Conservation (phyloP, 2,888 invertebrate species). For the Archips crataeganus region DNA sequence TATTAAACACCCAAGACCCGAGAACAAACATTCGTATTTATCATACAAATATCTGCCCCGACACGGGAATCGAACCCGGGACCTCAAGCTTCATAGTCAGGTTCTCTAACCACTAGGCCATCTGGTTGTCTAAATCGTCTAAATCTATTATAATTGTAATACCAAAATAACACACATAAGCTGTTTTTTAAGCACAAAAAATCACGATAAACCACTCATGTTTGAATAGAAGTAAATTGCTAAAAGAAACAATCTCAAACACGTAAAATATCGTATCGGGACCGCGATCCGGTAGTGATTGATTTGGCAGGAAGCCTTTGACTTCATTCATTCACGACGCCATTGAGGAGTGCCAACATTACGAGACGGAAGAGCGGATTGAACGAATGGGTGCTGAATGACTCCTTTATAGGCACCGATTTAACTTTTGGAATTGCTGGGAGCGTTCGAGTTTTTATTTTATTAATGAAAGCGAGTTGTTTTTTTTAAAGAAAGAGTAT, state of each 20-base stretch:
- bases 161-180: too few species aligned
- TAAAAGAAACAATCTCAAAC: conserved; percentile 18
- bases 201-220: background rate
- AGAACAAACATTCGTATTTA: too few species aligned
- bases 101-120: too few species aligned
- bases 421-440: conserved; percentile 2
- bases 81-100: too few species aligned
- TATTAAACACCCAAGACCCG: too few species aligned
- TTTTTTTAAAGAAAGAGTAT: too few species aligned
- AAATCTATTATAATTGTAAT: too few species aligned
- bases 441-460: background rate
- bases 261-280: conserved; percentile 18
- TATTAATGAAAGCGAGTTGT: background rate
- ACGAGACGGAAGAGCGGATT: conserved; percentile 30
- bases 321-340: conserved; percentile 29
- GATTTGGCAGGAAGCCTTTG: conserved; percentile 35
- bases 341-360: conserved; percentile 16
- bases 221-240: conserved; percentile 25
- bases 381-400: conserved; percentile 14
- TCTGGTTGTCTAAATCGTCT: too few species aligned
- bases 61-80: too few species aligned
- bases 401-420: conserved; percentile 17
- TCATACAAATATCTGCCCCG: too few species aligned
- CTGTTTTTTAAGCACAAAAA: background rate
- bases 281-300: conserved; percentile 33